phyloP scores from a whole-genome alignment of 2,113 vertebrate species.

The Pao palembangensis region DNA sequence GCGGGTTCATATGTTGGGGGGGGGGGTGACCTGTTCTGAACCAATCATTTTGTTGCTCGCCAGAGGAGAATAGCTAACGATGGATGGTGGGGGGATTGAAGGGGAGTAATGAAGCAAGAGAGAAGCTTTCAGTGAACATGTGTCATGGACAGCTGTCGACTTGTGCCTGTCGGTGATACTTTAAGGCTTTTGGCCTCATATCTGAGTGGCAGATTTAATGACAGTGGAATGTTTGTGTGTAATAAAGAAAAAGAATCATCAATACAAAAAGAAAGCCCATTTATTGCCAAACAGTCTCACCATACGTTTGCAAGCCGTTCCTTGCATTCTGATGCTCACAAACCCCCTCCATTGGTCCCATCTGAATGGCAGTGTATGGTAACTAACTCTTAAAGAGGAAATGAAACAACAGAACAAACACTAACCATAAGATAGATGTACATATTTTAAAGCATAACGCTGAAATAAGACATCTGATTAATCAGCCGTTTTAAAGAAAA shows the following conservation, averaged over 20 bases:
- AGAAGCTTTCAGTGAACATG: conserved; percentile 50
- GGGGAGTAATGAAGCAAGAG: conserved; percentile 60
- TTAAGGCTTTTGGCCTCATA: conserved; percentile 36
- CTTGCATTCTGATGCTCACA: neutral
- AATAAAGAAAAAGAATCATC: too few species aligned
- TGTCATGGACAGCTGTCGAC: conserved; percentile 63
- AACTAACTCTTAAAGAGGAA: conserved; percentile 41
- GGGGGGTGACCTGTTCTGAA: conserved; percentile 47
- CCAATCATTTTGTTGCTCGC: conserved; percentile 5
- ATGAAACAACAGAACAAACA: too few species aligned
- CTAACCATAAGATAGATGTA: too few species aligned
- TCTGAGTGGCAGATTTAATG: conserved; percentile 12
- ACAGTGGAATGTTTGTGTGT: neutral
- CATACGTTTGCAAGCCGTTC: neutral
- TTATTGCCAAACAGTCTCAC: too few species aligned
- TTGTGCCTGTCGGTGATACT: conserved; percentile 34
- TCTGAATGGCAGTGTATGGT: conserved; percentile 26
- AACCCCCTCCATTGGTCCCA: conserved; percentile 10
- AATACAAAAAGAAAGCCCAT: too few species aligned
- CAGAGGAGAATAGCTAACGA: conserved; percentile 19
- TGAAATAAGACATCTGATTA: too few species aligned
- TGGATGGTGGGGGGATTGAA: conserved; percentile 18
- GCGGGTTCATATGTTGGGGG: neutral
- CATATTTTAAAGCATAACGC: too few species aligned
- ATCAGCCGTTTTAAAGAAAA: too few species aligned